Evolutionary conservation across 2,113 vertebrate genomes (phyloP), one percentile per base, ranked within the genome.

Genomic region (Cromileptes altivelis): DNA sequence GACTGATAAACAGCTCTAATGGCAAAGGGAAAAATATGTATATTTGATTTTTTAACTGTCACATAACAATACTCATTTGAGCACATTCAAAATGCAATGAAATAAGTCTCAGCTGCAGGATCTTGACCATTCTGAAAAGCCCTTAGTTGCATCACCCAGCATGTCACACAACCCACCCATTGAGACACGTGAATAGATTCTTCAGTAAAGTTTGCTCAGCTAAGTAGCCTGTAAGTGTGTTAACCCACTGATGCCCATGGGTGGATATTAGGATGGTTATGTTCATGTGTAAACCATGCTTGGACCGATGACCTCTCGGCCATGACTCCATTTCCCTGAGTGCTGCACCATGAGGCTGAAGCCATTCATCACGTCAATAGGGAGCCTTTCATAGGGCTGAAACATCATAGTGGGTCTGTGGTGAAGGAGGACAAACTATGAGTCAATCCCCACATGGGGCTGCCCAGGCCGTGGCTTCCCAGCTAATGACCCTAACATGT

Each of bases 321-420:
- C 11, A 1, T 81, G 84, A 84, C 88, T 89, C 57, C 5, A 21
- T 82, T 76, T 75, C 60, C 61, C 78, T 7, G 21, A 55, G 37
- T 9, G 37, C 71, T 52, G 75, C 86, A n/a, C 11, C 4, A 5
- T 6, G 68, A 78, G 52, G 68, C 52, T 5, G 15, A 78, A 62
- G n/a, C 85, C 73, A 88, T 92, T 92, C 83, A 87, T 91, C 77
- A 85, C 56, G 75, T 70, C 81, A 79, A 79, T 75, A 73, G 74
- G 67, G 61, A 70, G 49, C 78, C 85, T 89, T 93, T 93, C 86
- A 89, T 70, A 12, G 78, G 47, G 79, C 49, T 30, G 65, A 82
- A 62, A 58, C 75, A 56, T 82, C 86, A 69, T 6, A 70, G 79
- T 80, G 49, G 76, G 47, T 50, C 72, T 81, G 75, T 40, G 62